These are phyloP conservation scores for Genyomyrus donnyi DNA, from an alignment of 2,113 vertebrate species.

Conservation along the genomic window DNA sequence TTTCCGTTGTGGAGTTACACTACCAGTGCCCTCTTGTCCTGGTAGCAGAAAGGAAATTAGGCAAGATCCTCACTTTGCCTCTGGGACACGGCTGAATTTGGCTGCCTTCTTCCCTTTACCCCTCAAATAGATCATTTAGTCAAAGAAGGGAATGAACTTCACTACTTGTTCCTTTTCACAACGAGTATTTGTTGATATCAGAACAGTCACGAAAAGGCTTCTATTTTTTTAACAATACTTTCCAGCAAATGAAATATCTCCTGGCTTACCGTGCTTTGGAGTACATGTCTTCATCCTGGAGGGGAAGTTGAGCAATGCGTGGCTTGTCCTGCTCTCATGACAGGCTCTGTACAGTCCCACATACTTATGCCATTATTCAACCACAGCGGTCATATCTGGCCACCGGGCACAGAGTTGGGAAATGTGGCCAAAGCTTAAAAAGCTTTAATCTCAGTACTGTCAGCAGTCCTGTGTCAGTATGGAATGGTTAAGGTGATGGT, in stretches of 20 bases:
- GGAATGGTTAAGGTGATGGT: background rate
- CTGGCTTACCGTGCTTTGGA: background rate
- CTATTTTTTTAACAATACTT: background rate
- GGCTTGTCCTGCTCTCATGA: conserved; percentile 43
- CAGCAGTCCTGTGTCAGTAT: background rate
- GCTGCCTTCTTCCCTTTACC: conserved; percentile 27
- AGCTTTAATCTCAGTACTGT: background rate
- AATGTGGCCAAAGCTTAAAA: background rate
- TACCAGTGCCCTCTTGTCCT: conserved; percentile 21
- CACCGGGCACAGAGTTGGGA: conserved; percentile 21
- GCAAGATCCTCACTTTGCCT: conserved; percentile 31
- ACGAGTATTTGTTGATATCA: background rate
- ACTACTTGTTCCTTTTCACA: background rate
- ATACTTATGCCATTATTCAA: conserved; percentile 42
- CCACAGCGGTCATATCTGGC: conserved; percentile 34
- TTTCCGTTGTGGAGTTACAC: conserved; percentile 17
- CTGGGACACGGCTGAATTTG: conserved; percentile 4
- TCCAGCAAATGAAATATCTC: background rate
- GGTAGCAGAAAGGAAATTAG: conserved; percentile 39
- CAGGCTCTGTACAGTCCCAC: conserved; percentile 32
- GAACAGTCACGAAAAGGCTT: background rate
- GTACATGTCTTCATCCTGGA: background rate
- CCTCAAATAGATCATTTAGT: background rate
- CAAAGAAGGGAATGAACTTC: background rate
- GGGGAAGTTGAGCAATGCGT: conserved; percentile 51